Evolutionary conservation across 2,797 vertebrate genomes (phyloP).

Genomic region (Parambassis ranga): DNA sequence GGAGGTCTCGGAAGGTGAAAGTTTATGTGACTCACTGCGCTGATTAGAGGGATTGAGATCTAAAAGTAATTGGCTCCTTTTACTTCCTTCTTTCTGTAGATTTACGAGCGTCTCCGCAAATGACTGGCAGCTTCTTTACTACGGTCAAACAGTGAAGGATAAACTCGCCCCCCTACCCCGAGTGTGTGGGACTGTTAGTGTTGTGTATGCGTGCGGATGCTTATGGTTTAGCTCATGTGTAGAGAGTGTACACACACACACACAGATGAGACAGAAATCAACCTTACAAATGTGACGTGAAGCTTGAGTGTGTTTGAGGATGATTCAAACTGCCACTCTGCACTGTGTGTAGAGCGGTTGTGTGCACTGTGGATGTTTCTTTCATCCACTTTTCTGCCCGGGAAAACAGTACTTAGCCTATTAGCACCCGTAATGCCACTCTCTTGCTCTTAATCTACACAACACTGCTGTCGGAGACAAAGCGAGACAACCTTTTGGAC

Average conservation of each 20-base stretch:
- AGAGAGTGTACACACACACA: no score
- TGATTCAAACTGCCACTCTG: constrained; percentile 89
- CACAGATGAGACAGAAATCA: constrained; percentile 83
- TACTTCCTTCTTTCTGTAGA: constrained; percentile 69
- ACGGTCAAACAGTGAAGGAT: constrained; percentile 76
- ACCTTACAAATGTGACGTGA: constrained; percentile 90
- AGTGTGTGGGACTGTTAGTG: constrained; percentile 3
- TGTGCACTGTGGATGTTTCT: constrained; percentile 64
- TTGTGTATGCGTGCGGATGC: constrained; percentile 12
- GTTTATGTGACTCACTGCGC: constrained; percentile 78
- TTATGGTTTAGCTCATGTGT: constrained; percentile 19
- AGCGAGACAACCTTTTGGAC: constrained; percentile 59
- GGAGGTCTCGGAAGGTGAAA: constrained; percentile 76
- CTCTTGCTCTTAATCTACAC: constrained; percentile 59
- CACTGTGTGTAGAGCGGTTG: constrained; percentile 79
- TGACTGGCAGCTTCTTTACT: constrained; percentile 79
- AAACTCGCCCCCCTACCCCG: constrained; percentile 47
- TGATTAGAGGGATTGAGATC: constrained; percentile 78
- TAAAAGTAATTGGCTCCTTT: constrained; percentile 79
- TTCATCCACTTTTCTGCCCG: constrained; percentile 70
- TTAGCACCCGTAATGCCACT: constrained; percentile 69
- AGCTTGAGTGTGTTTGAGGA: constrained; percentile 88
- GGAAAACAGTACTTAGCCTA: constrained; percentile 74
- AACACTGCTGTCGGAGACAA: constrained; percentile 61
- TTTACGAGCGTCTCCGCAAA: constrained; percentile 70